These are phyloP conservation scores for Phasianus colchicus DNA, from an alignment of 2,113 vertebrate species.

Conservation along the genomic window DNA sequence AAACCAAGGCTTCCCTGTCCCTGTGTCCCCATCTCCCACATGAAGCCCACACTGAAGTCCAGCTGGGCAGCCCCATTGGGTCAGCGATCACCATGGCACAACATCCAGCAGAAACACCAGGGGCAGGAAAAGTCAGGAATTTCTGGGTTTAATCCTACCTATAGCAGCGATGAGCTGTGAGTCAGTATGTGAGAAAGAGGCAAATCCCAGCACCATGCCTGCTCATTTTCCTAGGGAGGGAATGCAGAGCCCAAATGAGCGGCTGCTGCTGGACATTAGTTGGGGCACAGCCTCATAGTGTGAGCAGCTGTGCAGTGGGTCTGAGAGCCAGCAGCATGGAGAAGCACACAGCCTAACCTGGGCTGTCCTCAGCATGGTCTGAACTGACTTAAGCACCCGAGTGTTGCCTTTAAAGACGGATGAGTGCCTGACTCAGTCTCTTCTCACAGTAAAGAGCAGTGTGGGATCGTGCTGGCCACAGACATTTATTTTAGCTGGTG, in stretches of 20 bases:
- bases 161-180: not conserved
- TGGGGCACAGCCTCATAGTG: not conserved
- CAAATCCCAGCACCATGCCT: not conserved
- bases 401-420: not conserved
- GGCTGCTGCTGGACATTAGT: not conserved
- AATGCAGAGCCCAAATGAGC: not conserved
- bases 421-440: not conserved
- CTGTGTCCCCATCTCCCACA: slow-evolving; percentile 15
- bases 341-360: not conserved
- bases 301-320: not conserved
- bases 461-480: not conserved
- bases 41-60: slow-evolving; percentile 4
- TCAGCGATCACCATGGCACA: not conserved
- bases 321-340: not conserved
- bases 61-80: not conserved
- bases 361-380: not conserved
- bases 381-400: not conserved
- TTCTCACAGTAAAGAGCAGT: not conserved
- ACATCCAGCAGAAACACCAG: not conserved
- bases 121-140: not conserved
- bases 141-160: slow-evolving; percentile 16
- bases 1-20: not conserved
- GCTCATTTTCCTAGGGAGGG: not conserved
- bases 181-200: not conserved
- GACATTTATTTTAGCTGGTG: not conserved